Percentiles rank a stretch among this genome's conserved stretches.
phyloP scores from a whole-genome alignment of 2,113 vertebrate genomes.

The Ibidorhyncha struthersii region DNA sequence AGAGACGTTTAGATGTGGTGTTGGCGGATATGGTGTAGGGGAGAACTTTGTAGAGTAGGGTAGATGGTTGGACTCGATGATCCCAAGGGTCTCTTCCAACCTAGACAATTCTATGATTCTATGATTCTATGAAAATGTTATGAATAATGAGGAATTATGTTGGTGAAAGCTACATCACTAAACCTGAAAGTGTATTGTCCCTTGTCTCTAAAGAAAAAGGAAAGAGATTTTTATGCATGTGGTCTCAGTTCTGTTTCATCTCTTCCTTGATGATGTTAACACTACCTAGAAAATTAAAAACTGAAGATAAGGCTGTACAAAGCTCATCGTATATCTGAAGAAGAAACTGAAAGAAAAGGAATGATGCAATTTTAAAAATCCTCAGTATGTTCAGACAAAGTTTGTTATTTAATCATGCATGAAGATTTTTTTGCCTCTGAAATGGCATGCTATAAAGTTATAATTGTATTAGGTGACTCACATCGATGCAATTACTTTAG shows the following conservation, averaged over 20 bases:
- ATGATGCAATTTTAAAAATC: neutral
- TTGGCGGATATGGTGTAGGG: too few relatives aligned
- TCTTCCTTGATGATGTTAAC: neutral
- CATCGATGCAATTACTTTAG: neutral
- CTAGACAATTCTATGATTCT: too few relatives aligned
- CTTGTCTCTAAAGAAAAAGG: neutral
- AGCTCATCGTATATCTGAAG: neutral
- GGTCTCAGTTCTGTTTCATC: neutral
- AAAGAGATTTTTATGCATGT: neutral
- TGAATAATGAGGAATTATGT: conserved; percentile 10
- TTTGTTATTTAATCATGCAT: conserved; percentile 4
- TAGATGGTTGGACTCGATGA: too few relatives aligned
- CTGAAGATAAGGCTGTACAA: neutral
- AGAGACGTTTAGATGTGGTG: too few relatives aligned
- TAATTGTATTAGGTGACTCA: neutral
- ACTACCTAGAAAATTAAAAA: conserved; percentile 8
- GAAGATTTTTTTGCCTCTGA: neutral
- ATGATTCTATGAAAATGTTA: too few relatives aligned
- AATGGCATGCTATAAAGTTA: neutral
- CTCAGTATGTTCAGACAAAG: neutral
- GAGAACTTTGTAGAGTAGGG: too few relatives aligned
- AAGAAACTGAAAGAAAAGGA: neutral
- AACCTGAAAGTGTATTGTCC: neutral
- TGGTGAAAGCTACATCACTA: conserved; percentile 12
- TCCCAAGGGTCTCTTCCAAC: too few relatives aligned